Percentiles rank a stretch among this genome's conserved stretches.
These are phyloP conservation scores for Caenorhabditis macrosperma DNA, from an alignment of 2,888 invertebrate species.

Conservation along the genomic window DNA sequence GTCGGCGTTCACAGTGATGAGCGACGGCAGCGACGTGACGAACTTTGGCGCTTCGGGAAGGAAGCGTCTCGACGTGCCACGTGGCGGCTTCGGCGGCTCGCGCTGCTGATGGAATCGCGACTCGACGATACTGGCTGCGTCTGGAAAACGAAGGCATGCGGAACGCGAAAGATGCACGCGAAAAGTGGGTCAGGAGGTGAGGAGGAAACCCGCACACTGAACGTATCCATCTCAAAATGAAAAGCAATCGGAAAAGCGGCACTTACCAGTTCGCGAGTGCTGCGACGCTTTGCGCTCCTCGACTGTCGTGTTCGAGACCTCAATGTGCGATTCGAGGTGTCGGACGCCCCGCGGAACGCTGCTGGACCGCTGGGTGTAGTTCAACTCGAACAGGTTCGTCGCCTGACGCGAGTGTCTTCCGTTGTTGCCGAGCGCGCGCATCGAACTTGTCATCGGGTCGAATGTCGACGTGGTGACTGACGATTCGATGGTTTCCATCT, in stretches of 20 bases:
- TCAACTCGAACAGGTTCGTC: constrained; percentile 66
- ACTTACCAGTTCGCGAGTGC: constrained; percentile 44
- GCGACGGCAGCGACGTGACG: constrained; percentile 66
- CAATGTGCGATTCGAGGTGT: constrained; percentile 70
- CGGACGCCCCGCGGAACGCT: constrained; percentile 72
- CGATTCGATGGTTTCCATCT: constrained; percentile 24
- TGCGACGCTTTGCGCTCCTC: constrained; percentile 17
- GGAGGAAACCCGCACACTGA: constrained; percentile 35
- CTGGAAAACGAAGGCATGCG: constrained; percentile 56
- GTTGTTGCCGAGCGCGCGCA: constrained; percentile 50
- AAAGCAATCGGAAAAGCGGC: constrained; percentile 8
- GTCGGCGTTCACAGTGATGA: constrained; percentile 62
- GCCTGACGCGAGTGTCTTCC: constrained; percentile 56
- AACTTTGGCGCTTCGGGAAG: constrained; percentile 76
- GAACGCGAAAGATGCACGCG: constrained; percentile 19
- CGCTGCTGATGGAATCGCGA: constrained; percentile 30
- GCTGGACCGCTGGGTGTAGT: constrained; percentile 71
- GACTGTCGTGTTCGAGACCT: constrained; percentile 55
- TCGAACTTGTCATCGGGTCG: constrained; percentile 56
- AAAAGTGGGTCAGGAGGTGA: constrained; percentile 35
- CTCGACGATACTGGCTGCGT: constrained; percentile 56
- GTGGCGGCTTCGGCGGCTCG: constrained; percentile 48
- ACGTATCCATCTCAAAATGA: constrained; percentile 29
- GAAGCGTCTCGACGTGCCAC: constrained; percentile 56
- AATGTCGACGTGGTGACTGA: constrained; percentile 38